Percentiles rank a stretch among this genome's conserved stretches.
Evolutionary conservation across 1,140 invertebrate species (phyloP).

Genomic region (Euura lappo): DNA sequence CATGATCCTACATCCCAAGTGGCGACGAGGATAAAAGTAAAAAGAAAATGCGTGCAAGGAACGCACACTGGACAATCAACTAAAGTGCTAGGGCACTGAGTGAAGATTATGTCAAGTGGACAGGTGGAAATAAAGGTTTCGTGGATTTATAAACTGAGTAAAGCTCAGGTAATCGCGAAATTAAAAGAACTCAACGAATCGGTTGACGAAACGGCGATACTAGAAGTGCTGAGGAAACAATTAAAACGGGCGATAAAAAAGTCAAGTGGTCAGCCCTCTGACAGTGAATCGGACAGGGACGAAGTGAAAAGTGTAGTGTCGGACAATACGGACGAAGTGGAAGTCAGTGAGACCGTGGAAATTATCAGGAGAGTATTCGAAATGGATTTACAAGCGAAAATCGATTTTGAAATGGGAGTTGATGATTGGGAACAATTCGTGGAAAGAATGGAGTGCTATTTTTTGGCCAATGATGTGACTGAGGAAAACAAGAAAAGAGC

Average conservation of each 20-base stretch:
- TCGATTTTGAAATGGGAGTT: conserved; percentile 7
- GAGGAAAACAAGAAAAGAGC: conserved; percentile 16
- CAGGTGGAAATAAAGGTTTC: neutral
- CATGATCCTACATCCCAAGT: neutral
- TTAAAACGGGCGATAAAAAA: neutral
- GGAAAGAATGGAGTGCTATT: conserved; percentile 31
- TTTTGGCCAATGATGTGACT: conserved; percentile 30
- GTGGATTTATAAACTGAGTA: neutral
- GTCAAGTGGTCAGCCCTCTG: neutral
- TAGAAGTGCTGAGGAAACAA: neutral
- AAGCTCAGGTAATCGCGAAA: neutral
- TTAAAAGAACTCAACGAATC: neutral
- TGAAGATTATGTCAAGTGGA: no score
- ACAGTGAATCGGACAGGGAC: neutral
- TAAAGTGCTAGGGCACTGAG: neutral
- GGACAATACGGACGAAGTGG: neutral
- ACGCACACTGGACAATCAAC: neutral
- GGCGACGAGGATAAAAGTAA: conserved; percentile 2
- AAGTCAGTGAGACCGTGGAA: neutral
- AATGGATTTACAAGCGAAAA: conserved; percentile 9
- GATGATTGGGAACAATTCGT: conserved; percentile 13
- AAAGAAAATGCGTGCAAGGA: neutral
- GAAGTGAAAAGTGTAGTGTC: neutral
- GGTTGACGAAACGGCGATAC: neutral
- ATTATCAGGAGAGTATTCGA: neutral